Conservation (phyloP, 2,113 vertebrate genomes). For the Suricata suricatta region DNA sequence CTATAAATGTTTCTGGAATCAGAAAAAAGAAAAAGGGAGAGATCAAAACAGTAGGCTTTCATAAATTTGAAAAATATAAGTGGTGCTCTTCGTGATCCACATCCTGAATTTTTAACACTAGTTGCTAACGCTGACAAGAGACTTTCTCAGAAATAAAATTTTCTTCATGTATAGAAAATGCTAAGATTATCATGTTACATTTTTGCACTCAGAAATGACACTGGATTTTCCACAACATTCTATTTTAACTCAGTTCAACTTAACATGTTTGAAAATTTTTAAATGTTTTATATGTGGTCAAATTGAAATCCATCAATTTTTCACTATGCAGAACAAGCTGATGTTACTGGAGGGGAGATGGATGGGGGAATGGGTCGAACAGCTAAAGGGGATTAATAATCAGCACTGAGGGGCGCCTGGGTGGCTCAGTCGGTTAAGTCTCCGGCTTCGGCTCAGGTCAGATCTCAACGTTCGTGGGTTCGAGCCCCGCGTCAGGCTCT, state of each 20-base stretch:
- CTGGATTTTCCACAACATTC: constrained; percentile 2
- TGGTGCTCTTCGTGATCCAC: background rate
- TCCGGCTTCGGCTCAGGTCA: too few relatives aligned
- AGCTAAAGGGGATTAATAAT: background rate
- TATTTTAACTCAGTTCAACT: constrained; percentile 48
- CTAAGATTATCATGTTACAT: background rate
- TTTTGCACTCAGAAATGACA: constrained; percentile 12
- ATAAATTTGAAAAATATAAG: background rate
- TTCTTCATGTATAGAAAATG: constrained; percentile 26
- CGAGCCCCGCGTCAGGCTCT: too few relatives aligned
- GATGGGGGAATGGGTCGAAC: background rate
- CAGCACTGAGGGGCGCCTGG: background rate
- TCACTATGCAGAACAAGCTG: background rate
- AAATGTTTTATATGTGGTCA: background rate
- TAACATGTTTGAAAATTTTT: background rate
- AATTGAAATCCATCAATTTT: constrained; percentile 13
- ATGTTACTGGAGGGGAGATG: background rate
- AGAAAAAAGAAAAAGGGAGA: constrained; percentile 14
- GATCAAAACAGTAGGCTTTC: background rate
- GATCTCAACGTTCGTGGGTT: too few relatives aligned
- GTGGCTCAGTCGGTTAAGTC: too few relatives aligned
- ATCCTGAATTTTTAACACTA: background rate
- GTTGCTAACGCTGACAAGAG: background rate
- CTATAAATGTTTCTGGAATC: background rate
- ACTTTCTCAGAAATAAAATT: constrained; percentile 39